These are phyloP conservation scores for Gymnocephalus cernua DNA, from an alignment of 2,113 vertebrate species.

Conservation along the genomic window DNA sequence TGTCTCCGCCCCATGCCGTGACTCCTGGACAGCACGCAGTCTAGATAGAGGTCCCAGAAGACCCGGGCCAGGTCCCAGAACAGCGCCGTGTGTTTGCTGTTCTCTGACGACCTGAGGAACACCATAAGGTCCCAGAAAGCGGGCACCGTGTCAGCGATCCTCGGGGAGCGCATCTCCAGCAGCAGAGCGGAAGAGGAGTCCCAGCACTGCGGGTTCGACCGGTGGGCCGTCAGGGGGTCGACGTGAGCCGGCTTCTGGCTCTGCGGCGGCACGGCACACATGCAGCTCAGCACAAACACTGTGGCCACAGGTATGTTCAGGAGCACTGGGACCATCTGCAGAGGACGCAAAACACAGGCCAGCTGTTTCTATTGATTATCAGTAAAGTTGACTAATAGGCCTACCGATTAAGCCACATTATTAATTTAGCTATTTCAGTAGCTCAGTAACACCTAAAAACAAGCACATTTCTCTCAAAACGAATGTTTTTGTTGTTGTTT, in stretches of 20 bases:
- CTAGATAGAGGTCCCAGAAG: constrained; percentile 96
- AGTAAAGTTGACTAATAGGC: neutral
- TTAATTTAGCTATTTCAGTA: neutral
- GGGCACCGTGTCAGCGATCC: constrained; percentile 90
- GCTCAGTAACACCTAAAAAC: neutral
- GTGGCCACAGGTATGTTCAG: constrained; percentile 76
- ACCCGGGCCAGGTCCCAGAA: constrained; percentile 97
- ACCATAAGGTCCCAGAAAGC: constrained; percentile 97
- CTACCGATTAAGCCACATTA: neutral
- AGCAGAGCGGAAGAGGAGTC: constrained; percentile 90
- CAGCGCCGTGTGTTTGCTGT: constrained; percentile 89
- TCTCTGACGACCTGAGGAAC: constrained; percentile 91
- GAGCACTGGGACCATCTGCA: constrained; percentile 77
- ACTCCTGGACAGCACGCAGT: constrained; percentile 93
- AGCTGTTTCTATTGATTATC: neutral
- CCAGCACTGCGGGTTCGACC: constrained; percentile 92
- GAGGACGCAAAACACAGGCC: constrained; percentile 12
- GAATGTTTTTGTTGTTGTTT: neutral
- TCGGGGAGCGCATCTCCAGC: constrained; percentile 91
- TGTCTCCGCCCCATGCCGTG: constrained; percentile 91
- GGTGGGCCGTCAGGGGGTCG: constrained; percentile 87
- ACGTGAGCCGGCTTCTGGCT: constrained; percentile 83
- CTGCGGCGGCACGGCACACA: constrained; percentile 75
- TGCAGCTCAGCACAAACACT: constrained; percentile 84
- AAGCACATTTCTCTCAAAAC: neutral